Evolutionary conservation across 2,113 vertebrate species (phyloP).

Genomic region (Sapayoa aenigma): DNA sequence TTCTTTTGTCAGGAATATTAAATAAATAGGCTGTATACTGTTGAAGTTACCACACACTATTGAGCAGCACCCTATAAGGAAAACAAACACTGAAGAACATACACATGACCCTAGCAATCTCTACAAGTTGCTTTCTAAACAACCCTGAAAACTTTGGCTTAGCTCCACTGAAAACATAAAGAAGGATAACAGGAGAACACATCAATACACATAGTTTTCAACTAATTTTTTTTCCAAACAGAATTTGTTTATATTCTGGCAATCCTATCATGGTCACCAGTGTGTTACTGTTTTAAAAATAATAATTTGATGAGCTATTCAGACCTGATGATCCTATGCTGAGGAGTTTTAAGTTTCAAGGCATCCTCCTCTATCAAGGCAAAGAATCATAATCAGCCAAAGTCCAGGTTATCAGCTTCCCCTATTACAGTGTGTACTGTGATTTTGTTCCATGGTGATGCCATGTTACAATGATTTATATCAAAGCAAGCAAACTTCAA

Average conservation of each 20-base stretch:
- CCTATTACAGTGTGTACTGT: neutral
- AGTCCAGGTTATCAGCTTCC: neutral
- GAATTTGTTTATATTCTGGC: neutral
- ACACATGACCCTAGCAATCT: neutral
- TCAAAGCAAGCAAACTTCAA: conserved; percentile 58
- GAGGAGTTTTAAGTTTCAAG: neutral
- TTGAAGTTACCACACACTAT: neutral
- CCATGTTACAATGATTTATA: neutral
- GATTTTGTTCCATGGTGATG: conserved; percentile 13
- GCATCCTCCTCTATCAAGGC: neutral
- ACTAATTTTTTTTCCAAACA: neutral
- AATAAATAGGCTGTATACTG: conserved; percentile 47
- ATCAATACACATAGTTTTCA: neutral
- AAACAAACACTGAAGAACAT: conserved; percentile 19
- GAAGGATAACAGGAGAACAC: neutral
- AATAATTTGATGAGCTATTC: neutral
- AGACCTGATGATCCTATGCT: neutral
- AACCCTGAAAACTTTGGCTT: neutral
- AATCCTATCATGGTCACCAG: neutral
- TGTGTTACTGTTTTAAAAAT: neutral
- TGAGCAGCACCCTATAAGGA: neutral
- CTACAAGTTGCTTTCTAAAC: neutral
- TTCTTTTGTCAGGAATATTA: conserved; percentile 53
- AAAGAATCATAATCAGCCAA: neutral
- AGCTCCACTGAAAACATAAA: conserved; percentile 1